Base-by-base conservation (phyloP, 2,888 invertebrate genomes). In the Achlya flavicornis region DNA sequence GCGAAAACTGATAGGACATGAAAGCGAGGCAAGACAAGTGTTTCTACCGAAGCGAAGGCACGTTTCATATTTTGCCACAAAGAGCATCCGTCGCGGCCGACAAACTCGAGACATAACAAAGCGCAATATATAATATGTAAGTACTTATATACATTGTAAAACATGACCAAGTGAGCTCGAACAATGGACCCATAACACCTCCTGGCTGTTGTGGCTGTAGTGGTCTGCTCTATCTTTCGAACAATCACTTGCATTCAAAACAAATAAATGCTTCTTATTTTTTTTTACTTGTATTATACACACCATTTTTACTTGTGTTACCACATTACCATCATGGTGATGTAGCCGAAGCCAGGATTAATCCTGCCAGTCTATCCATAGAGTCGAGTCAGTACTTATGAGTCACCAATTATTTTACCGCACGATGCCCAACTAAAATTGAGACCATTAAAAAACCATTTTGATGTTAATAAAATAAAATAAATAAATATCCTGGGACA, bases 41-140 rank as follows among this genome's bases (percentile, higher is more conserved):
- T 53, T 63, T 62, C 68, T 58, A 63, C 61, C 41, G 46, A 46
- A 46, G 57, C 63, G 63, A 64, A 73, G 69, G 70, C 66, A 63
- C 61, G 68, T 73, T 75, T 77, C 71, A 70, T 72, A 68, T 66
- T 76, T 75, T 74, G 64, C 70, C 69, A 80, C 81, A 80, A 83
- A 80, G 80, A 76, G 66, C 79, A 80, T 84, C 80, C 79, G 77
- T 66, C 67, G 70, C 70, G 69, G 68, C 77, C 81, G 78, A 80
- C 84, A 78, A 81, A 80, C 78, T 74, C 73, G 77, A 82, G 82
- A 81, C 81, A 81, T 75, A 83, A 83, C 82, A 80, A 79, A 71
- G 19, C 53, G 19, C 53, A 53, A 8, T 19, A n/a, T 53, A 19
- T 53, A 12, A 46, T 46, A 53, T 10, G 19, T 53, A 53, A n/a